Evolutionary conservation across 2,113 vertebrate species (phyloP), one percentile per base, ranked within the genome.

Genomic region (mouse (Mus musculus)): DNA sequence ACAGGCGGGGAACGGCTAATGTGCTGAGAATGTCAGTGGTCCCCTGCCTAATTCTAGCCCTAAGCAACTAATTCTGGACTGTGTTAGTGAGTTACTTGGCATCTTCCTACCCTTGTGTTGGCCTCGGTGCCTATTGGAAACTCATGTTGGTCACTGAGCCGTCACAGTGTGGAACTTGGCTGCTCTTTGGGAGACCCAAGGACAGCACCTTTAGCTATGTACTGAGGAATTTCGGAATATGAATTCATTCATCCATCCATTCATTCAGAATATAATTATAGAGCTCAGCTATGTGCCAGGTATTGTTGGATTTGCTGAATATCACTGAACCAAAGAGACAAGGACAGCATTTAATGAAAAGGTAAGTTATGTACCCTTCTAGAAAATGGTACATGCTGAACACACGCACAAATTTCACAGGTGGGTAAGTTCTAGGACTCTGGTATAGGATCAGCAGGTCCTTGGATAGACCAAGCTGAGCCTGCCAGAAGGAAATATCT

Each of bases 381-480:
- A 28, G 39, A 61, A 89, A 17, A n/a, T 3, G 20, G 24, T 17
- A 22, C 54, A 52, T 42, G 28, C 33, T 36, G 36, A 88, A 7
- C 22, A 52, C 22, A 88, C 72, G 30, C 17, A 81, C 65, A 36
- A 24, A 13, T 28, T 56, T 46, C 10, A 36, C 1, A 7, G 13
- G 22, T 14, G 16, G n/a, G 67, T 7, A 61, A 56, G 24, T 46
- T 24, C 78, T 71, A 52, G 2, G 12, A 0, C 36, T 54, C 26
- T 52, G 46, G 20, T 6, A 19, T 1, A 33, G 42, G 7, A 42
- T n/a, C 3, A 16, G 33, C 19, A n/a, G 69, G 59, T 77, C 17
- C 0, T 9, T 5, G 24, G 36, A 26, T 4, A 1, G 7, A 3
- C 56, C 69, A 69, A 30, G 26, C 2, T 33, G 52, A 54, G 63